Evolutionary conservation across 2,888 invertebrate species (phyloP), one percentile per base, ranked within the genome.

Genomic region (Dorcus hopei): DNA sequence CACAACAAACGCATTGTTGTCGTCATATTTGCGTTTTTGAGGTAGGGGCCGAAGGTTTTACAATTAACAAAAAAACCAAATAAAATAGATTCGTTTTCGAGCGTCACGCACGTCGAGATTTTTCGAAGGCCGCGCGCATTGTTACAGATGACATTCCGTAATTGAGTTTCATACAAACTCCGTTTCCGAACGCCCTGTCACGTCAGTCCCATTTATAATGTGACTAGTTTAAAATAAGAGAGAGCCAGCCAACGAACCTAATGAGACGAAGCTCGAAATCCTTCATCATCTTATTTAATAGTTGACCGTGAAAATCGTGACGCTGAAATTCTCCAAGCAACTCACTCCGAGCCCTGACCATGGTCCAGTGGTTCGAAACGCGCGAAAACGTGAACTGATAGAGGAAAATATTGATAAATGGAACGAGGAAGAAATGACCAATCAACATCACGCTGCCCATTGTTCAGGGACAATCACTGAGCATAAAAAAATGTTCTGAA

Each of bases 271-370:
- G 52, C 50, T 38, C 54, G 50, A 57, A 55, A 47, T 68, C 70
- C 71, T 68, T 70, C 69, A 72, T 73, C 73, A 73, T 73, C 68
- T 63, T 65, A 67, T 65, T 71, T 73, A 72, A 73, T 73, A 72
- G 72, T 68, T 64, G 64, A 64, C 63, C 64, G 67, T 69, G 68
- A 67, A 69, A 69, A 68, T 71, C 70, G 68, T 71, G 72, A 73
- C 71, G 65, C 5, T 33, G 26, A 33, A 33, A 33, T 33, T 33
- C 26, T 33, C 26, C 7, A 33, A 7, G 26, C 26, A 33, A 33
- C 26, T 33, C 26, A 33, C 6, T 33, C 26, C 26, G 1, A 19
- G 26, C 26, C 26, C 26, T 33, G 26, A 33, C 26, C 26, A 33
- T 33, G 26, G 26, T 33, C 26, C 26, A 33, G 26, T 33, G 26